Evolutionary conservation across 2,888 invertebrate genomes (phyloP), one percentile per base, ranked within the genome.

Genomic region (Thereva nobilitata): DNA sequence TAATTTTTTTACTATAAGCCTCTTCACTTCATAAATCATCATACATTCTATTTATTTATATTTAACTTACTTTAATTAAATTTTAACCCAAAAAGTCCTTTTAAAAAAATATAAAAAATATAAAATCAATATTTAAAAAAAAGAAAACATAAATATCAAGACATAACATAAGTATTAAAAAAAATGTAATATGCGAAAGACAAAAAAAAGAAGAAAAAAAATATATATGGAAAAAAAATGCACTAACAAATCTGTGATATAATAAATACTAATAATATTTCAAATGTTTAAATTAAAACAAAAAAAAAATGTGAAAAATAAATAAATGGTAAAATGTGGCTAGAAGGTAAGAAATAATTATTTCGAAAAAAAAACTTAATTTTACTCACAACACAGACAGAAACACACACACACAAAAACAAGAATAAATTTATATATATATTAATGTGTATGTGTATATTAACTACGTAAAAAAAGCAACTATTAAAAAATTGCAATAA

Each of bases 221-320:
- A 45, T 10, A 47, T 6, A 12, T n/a, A n/a, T 44, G 10, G 9
- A 8, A 10, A 45, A 54, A 64, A 40, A 23, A 64, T 47, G 40
- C 40, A 54, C 64, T 64, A 64, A 64, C 64, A 37, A 64, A 64
- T 64, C 64, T 64, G 64, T 64, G 64, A 64, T 64, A 64, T 47
- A 64, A 45, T 54, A 35, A 64, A 64, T 54, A 63, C 63, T 63
- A 63, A 63, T n/a, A 45, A 47, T 12, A 47, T 12, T 10, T 47
- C 5, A 12, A 63, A 52, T 12, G 34, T 41, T 41, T 38, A 40
- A 52, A 42, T 41, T 6, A 5, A 63, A 49, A 38, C 23, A n/a
- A 63, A 49, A 23, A 59, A 59, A 8, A 61, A 12, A 34, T 41
- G 52, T 42, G 42, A 63, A 49, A 49, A 52, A 41, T 49, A 50